phyloP scores from a whole-genome alignment of 2,888 invertebrate species.

The Drosophila niveifrons region DNA sequence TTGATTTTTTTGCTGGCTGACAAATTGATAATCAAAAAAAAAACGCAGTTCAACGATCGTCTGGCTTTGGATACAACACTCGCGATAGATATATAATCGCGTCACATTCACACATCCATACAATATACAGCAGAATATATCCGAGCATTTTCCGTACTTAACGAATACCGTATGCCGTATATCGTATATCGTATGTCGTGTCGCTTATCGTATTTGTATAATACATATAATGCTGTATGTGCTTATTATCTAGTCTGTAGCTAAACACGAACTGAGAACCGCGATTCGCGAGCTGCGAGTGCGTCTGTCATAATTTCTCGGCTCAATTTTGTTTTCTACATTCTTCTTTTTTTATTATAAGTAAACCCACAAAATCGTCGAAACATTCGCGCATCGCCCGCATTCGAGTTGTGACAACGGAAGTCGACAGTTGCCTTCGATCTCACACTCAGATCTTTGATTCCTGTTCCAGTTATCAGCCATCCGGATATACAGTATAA shows the following conservation, averaged over 20 bases:
- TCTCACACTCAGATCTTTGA: slow-evolving; percentile 9
- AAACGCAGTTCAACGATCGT: slow-evolving; percentile 54
- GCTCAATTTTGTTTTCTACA: slow-evolving; percentile 45
- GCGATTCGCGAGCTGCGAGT: slow-evolving; percentile 32
- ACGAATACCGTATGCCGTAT: not conserved
- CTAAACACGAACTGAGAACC: slow-evolving; percentile 37
- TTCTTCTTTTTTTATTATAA: slow-evolving; percentile 41
- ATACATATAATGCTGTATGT: slow-evolving; percentile 12
- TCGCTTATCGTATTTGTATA: slow-evolving; percentile 17
- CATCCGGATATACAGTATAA: not conserved
- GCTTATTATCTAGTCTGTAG: slow-evolving; percentile 57
- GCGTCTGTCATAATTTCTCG: slow-evolving; percentile 63
- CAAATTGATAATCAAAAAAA: slow-evolving; percentile 51
- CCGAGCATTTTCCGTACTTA: slow-evolving; percentile 13
- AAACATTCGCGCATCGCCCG: slow-evolving; percentile 42
- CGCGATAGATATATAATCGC: slow-evolving; percentile 16
- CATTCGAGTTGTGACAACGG: slow-evolving; percentile 55
- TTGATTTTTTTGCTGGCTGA: slow-evolving; percentile 21
- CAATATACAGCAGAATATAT: slow-evolving; percentile 6
- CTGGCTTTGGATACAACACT: slow-evolving; percentile 19
- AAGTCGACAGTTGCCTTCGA: slow-evolving; percentile 41
- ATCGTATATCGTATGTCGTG: slow-evolving; percentile 4
- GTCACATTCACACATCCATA: not conserved
- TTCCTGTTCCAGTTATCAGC: not conserved
- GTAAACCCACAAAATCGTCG: slow-evolving; percentile 52